A percentile compares a stretch with the other conserved stretches of the same genome.
Conservation (phyloP, 2,113 vertebrate genomes). For the Hemicordylus capensis region DNA sequence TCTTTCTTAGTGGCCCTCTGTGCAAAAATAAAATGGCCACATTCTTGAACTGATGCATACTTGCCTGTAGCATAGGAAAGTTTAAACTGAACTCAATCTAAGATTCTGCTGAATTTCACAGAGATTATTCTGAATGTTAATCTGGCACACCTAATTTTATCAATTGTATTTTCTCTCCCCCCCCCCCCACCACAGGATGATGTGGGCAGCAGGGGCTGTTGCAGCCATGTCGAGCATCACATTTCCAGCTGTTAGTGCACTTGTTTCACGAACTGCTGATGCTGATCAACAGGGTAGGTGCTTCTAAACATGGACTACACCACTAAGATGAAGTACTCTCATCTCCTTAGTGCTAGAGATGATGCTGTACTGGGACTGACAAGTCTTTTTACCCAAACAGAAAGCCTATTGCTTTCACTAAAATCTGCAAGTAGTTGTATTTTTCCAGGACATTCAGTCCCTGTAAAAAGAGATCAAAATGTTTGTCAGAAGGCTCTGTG, state of each 20-base stretch:
- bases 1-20: neutral
- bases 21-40: neutral
- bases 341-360: neutral
- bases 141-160: no score
- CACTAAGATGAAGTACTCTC: rapidly evolving
- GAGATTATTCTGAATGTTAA: neutral
- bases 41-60: neutral
- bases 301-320: rapidly evolving
- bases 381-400: rapidly evolving
- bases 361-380: rapidly evolving
- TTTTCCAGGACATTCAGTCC: neutral
- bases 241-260: slow-evolving; percentile 86
- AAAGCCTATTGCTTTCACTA: neutral
- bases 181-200: slow-evolving; percentile 79
- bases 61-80: neutral
- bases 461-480: neutral
- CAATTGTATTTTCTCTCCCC: neutral
- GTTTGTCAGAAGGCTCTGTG: neutral
- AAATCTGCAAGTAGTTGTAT: neutral
- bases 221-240: slow-evolving; percentile 91
- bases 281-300: slow-evolving; percentile 87
- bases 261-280: slow-evolving; percentile 87
- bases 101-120: neutral
- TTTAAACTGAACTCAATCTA: neutral
- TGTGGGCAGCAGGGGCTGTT: slow-evolving; percentile 89